These are phyloP conservation scores for Tethya wilhelma DNA, from an alignment of 37 sponge, comb jelly and placozoan species.

Conservation along the genomic window DNA sequence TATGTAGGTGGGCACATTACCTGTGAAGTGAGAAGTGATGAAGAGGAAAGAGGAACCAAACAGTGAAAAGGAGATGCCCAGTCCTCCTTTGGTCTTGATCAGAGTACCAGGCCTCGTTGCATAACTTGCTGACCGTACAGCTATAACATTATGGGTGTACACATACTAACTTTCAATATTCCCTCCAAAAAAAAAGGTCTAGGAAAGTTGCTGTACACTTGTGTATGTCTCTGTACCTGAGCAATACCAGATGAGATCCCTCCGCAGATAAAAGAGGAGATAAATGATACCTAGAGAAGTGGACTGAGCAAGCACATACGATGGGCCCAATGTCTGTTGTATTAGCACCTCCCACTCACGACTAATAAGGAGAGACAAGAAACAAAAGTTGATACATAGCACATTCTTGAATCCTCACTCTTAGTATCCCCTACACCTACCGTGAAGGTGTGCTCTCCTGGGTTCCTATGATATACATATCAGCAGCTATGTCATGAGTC, in stretches of 20 bases:
- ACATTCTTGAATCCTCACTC: neutral
- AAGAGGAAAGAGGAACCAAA: constrained; percentile 94
- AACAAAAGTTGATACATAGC: too few relatives aligned
- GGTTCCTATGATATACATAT: constrained; percentile 87
- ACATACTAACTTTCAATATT: neutral
- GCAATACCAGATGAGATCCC: constrained; percentile 93
- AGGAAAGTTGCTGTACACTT: neutral
- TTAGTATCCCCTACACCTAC: constrained; percentile 21
- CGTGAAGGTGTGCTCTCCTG: constrained; percentile 86
- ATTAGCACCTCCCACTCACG: constrained; percentile 88
- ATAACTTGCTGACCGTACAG: constrained; percentile 45
- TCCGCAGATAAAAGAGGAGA: constrained; percentile 67
- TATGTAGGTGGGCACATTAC: constrained; percentile 27
- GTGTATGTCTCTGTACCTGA: constrained; percentile 54
- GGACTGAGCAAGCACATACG: constrained; percentile 75
- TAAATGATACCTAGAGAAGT: constrained; percentile 73
- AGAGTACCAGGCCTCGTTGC: constrained; percentile 72
- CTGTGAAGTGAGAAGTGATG: constrained; percentile 90
- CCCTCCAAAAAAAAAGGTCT: neutral
- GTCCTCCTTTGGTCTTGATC: constrained; percentile 89
- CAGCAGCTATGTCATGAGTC: constrained; percentile 59
- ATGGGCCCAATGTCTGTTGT: constrained; percentile 92
- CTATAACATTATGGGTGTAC: neutral
- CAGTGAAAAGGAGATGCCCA: constrained; percentile 74
- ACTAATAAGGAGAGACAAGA: neutral